Evolutionary conservation across 2,888 invertebrate genomes (phyloP), one percentile per base, ranked within the genome.

Genomic region (Capitulum mitella): DNA sequence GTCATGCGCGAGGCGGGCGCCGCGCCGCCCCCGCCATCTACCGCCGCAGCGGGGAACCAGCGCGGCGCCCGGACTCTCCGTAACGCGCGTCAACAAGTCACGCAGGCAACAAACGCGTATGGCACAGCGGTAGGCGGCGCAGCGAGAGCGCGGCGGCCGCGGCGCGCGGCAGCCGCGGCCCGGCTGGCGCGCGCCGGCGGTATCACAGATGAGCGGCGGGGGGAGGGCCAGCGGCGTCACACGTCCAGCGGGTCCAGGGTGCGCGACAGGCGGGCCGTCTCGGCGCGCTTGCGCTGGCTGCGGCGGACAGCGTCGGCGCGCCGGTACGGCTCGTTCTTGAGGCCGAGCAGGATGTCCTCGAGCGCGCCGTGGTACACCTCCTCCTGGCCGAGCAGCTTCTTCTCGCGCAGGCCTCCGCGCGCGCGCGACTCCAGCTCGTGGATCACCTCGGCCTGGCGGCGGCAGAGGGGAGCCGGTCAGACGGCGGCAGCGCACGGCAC

Each of bases 321-420:
- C 51, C 97, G 88, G 86, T 98, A 98, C 1, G 98, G 97, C 86
- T 97, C 97, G 85, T 93, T 96, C 85, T 96, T 93, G 80, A 98
- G 89, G 78, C 97, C 97, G 84, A 96, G 89, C 79, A 97, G 88
- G 83, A 98, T 98, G 86, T 98, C 98, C 87, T 98, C 98, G 82
- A 98, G 87, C 1, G 97, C 97, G 80, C 98, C 97, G 86, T 98
- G 97, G 87, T 97, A 97, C 0, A 98, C 97, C 86, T 98, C 97
- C 87, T 98, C 97, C 86, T 97, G 96, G 84, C 94, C 85, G 51
- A 82, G 79, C 43, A 82, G 80, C 14, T 81, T 78, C 77, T 81
- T 82, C 70, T 82, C 82, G n/a, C 79, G 80, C 54, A 82, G 80
- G 12, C 80, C 80, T 40, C 80, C 78, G 29, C 29, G 58, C 75